phyloP scores from a whole-genome alignment of 2,888 invertebrate genomes.

The Sepioteuthis lessoniana region DNA sequence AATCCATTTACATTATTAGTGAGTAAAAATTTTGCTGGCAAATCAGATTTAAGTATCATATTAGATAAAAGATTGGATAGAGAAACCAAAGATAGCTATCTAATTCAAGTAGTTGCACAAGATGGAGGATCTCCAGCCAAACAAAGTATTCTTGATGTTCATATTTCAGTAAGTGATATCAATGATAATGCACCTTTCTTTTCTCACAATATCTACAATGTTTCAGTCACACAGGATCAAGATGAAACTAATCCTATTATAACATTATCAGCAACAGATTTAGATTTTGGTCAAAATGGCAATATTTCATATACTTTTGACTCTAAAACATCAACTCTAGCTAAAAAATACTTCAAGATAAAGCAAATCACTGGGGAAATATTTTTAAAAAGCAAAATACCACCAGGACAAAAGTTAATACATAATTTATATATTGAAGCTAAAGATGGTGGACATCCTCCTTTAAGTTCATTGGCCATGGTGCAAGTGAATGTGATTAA shows the following conservation, averaged over 20 bases:
- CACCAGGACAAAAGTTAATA: not conserved
- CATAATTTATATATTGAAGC: not conserved
- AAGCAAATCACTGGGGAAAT: not conserved
- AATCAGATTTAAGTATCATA: not conserved
- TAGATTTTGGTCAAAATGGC: not conserved
- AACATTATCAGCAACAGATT: not conserved
- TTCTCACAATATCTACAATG: not conserved
- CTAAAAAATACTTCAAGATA: not conserved
- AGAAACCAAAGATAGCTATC: not conserved
- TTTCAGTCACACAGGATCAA: not conserved
- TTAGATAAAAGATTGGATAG: not conserved
- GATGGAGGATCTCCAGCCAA: not conserved
- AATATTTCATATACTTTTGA: constrained; percentile 2
- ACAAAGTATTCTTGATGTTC: constrained; percentile 20
- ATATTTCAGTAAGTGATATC: not conserved
- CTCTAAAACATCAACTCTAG: not conserved
- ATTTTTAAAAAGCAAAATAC: not conserved
- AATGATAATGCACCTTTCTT: not conserved
- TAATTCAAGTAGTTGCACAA: not conserved
- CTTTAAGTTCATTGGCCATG: not conserved
- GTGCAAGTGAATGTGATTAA: not conserved
- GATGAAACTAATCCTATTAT: too few relatives aligned
- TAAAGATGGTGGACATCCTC: not conserved
- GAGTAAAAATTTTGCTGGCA: not conserved
- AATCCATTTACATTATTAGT: not conserved